phyloP scores from a whole-genome alignment of 2,888 invertebrate genomes.

The Ischnura elegans region DNA sequence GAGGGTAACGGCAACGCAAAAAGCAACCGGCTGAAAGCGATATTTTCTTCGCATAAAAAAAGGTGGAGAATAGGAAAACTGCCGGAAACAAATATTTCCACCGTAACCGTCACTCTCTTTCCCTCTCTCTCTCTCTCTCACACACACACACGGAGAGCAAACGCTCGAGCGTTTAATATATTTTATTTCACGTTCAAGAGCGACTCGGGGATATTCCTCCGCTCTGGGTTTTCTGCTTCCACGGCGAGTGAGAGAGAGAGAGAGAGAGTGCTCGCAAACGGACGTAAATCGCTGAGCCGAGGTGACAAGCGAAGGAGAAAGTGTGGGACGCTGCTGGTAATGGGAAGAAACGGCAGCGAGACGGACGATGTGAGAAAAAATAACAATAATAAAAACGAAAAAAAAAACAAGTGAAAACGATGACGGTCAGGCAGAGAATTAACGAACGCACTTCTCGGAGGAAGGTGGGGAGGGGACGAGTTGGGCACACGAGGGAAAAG shows the following conservation, averaged over 20 bases:
- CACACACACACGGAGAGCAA: too few relatives aligned
- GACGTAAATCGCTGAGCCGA: slow-evolving; percentile 15
- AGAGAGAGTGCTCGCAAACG: too few relatives aligned
- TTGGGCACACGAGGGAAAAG: too few relatives aligned
- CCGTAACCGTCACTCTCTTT: too few relatives aligned
- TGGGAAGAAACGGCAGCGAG: not conserved
- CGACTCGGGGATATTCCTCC: too few relatives aligned
- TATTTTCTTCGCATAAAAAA: not conserved
- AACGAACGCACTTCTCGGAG: not conserved
- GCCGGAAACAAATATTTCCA: not conserved
- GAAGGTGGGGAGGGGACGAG: not conserved
- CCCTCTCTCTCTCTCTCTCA: too few relatives aligned
- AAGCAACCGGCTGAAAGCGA: not conserved
- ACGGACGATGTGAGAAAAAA: not conserved
- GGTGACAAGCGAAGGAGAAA: not conserved
- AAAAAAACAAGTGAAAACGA: not conserved
- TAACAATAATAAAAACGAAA: not conserved
- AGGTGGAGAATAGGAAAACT: not conserved
- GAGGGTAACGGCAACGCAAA: not conserved
- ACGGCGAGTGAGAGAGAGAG: not conserved
- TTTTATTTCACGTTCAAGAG: not conserved
- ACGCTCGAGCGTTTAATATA: not conserved
- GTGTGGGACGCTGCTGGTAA: not conserved
- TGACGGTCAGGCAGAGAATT: not conserved
- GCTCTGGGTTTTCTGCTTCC: not conserved